phyloP scores from a whole-genome alignment of 2,113 vertebrate species.

The Scomber japonicus region DNA sequence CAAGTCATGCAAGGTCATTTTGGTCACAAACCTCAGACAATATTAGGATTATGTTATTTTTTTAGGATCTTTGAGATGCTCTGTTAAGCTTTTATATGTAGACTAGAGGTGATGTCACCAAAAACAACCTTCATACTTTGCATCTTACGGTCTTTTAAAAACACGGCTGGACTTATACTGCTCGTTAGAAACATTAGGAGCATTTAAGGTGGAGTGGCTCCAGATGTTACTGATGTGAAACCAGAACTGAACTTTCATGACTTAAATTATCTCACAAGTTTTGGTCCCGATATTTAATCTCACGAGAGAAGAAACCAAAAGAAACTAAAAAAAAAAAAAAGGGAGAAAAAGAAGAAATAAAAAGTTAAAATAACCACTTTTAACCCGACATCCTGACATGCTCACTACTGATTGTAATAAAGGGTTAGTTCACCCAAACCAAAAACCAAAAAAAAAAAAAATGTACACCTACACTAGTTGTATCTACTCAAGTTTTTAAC shows the following conservation, averaged over 20 bases:
- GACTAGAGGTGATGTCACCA: background rate
- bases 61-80: background rate
- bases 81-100: background rate
- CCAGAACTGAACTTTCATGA: background rate
- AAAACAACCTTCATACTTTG: background rate
- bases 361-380: background rate
- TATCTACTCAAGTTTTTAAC: background rate
- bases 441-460: too few relatives aligned
- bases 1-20: background rate
- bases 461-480: too few relatives aligned
- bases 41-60: too few relatives aligned
- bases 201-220: background rate
- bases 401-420: background rate
- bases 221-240: slow-evolving; percentile 1
- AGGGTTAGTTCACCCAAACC: background rate
- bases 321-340: too few relatives aligned
- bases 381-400: background rate
- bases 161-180: too few relatives aligned
- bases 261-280: slow-evolving; percentile 1
- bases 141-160: too few relatives aligned
- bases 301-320: too few relatives aligned
- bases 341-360: background rate
- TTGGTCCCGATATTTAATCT: slow-evolving; percentile 20
- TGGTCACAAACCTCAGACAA: background rate
- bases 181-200: background rate